Conservation (phyloP, 2,113 vertebrate species). For the Lepus timidus region DNA sequence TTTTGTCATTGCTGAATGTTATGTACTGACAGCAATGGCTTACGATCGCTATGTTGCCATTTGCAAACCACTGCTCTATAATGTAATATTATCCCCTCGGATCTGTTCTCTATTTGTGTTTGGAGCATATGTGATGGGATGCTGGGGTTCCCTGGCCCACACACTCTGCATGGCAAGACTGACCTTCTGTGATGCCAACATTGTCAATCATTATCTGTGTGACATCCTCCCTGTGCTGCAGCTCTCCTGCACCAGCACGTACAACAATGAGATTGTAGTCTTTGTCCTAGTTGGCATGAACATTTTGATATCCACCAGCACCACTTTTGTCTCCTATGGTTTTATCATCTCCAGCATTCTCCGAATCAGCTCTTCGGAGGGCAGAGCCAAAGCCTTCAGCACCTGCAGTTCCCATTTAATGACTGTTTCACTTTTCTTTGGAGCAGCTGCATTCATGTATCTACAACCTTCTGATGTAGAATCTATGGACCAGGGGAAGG, state of each 20-base stretch:
- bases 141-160: not conserved
- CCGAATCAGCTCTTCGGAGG: not conserved
- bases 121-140: constrained; percentile 16
- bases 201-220: constrained; percentile 85
- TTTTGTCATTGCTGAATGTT: not conserved
- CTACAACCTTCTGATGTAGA: constrained; percentile 16
- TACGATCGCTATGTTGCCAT: not conserved
- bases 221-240: not conserved
- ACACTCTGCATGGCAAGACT: not conserved
- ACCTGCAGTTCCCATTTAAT: constrained; percentile 50
- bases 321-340: not conserved
- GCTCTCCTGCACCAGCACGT: constrained; percentile 17
- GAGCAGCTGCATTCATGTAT: constrained; percentile 1
- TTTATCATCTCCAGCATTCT: not conserved
- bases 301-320: not conserved
- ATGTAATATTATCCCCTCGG: not conserved
- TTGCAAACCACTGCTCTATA: not conserved
- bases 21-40: not conserved
- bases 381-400: constrained; percentile 35
- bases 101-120: not conserved
- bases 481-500: constrained; percentile 26
- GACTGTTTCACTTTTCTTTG: constrained; percentile 48
- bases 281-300: constrained; percentile 5
- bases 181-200: not conserved
- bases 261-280: constrained; percentile 6